Percentiles rank a stretch among this genome's conserved stretches.
These are phyloP conservation scores for Eunapius fragilis DNA, from an alignment of 37 sponge, comb jelly and placozoan genomes.

Conservation along the genomic window DNA sequence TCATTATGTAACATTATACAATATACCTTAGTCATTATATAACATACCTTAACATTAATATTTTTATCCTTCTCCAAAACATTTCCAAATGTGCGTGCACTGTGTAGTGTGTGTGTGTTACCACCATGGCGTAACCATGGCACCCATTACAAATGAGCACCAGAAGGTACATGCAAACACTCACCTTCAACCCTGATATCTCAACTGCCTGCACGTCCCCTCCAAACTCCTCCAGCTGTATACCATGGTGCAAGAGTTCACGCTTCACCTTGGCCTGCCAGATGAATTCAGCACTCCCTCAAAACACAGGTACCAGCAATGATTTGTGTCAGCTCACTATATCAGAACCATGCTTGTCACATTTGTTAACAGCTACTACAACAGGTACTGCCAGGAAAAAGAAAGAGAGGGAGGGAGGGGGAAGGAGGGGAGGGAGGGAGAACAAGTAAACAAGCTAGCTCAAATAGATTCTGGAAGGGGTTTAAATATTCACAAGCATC, in stretches of 20 bases:
- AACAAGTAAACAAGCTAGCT: neutral
- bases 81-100: no score
- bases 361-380: constrained; percentile 95
- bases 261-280: constrained; percentile 53
- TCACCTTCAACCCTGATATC: constrained; percentile 85
- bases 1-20: no score
- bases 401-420: no score
- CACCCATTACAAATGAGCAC: no score
- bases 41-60: no score
- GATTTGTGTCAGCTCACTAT: constrained; percentile 33
- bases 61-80: no score
- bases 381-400: constrained; percentile 68
- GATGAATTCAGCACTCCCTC: neutral
- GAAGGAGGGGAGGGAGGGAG: no score
- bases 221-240: constrained; percentile 84
- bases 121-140: no score
- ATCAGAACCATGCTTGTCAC: constrained; percentile 73
- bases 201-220: constrained; percentile 85
- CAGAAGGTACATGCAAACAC: no score
- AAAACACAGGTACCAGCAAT: neutral
- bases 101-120: no score
- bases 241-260: constrained; percentile 69
- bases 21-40: no score
- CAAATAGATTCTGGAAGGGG: neutral
- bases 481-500: neutral